Evolutionary conservation across 30 jellyfish, hydroid and myxozoan genomes (phyloP), one percentile per base, ranked within the genome.

Genomic region (Aurelia aurita complex sp. Pacific): DNA sequence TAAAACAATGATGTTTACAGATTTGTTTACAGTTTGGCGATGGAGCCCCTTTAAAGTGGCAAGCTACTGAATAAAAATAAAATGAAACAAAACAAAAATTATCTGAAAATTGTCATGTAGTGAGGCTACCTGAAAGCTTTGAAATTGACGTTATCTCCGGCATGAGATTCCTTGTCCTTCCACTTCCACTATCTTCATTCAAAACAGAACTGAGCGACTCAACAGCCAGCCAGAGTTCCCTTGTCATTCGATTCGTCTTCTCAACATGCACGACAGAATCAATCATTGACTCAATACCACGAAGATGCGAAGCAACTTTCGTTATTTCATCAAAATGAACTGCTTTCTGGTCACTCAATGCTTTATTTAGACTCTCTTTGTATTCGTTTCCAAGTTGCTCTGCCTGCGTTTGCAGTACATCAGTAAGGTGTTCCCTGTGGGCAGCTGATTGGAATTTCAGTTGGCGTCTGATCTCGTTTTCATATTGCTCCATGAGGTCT

Each of bases 381-480:
- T 88, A 94, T 53, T 76, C 90, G 15, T 63, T 81, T 9, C 71
- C 55, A 2, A 94, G 92, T 43, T 64, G 66, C 23, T 67, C 81
- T 13, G 96, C 85, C 40, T 82, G 90, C 2, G 86, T 54, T 12
- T 69, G 77, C 63, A 94, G 64, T 8, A 82, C 92, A 64, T 94
- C 98, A 1, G 90, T 40, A 71, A 94, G 73, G 64, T 88, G 98
- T n/a, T 89, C 98, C 51, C 88, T 76, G 76, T 94, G 98, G 8
- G 98, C 98, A 32, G 96, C 92, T 7, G 98, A 94, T 42, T 94
- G 98, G 7, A 97, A 92, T 77, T 94, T 94, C 91, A 94, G 67
- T 65, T 94, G 98, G 5, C 69, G 63, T 67, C 87, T 82, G 36
- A 94, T 88, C 82, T 94, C 98, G 38, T 33, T 55, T 54, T 94